Conservation (phyloP, 1,140 invertebrate genomes). For the Zaprionus lachaisei region DNA sequence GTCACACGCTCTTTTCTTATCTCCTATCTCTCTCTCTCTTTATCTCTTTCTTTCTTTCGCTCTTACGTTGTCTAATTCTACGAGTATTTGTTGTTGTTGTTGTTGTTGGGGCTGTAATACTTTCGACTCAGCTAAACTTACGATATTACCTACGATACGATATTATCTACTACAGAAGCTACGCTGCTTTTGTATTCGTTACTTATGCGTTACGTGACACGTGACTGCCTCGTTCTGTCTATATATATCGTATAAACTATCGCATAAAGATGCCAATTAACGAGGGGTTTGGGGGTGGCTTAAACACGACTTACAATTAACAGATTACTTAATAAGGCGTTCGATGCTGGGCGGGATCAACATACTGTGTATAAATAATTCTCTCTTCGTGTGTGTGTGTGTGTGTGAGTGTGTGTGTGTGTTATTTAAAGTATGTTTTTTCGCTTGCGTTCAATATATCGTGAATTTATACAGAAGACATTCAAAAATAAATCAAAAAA, state of each 20-base stretch:
- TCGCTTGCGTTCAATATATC: slow-evolving; percentile 19
- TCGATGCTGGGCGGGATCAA: slow-evolving; percentile 48
- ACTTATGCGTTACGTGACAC: slow-evolving; percentile 23
- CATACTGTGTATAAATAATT: slow-evolving; percentile 47
- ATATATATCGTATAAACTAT: not conserved
- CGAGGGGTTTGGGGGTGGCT: not conserved
- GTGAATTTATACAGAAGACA: slow-evolving; percentile 46
- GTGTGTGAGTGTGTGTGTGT: not conserved
- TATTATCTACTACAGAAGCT: slow-evolving; percentile 14
- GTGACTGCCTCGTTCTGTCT: not conserved
- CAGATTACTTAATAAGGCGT: slow-evolving; percentile 32
- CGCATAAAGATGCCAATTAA: not conserved
- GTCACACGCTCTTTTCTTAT: slow-evolving; percentile 15
- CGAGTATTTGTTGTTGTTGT: slow-evolving; percentile 66
- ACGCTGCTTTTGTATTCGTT: slow-evolving; percentile 2
- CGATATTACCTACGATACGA: slow-evolving; percentile 11
- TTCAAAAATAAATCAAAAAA: slow-evolving; percentile 38
- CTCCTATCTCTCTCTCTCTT: not conserved
- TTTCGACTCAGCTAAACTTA: slow-evolving; percentile 63
- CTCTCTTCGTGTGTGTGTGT: slow-evolving; percentile 2
- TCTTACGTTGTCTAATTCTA: slow-evolving; percentile 54
- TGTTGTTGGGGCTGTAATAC: slow-evolving; percentile 65
- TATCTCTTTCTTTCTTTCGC: slow-evolving; percentile 9
- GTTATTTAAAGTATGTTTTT: slow-evolving; percentile 32
- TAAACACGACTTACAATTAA: slow-evolving; percentile 29